phyloP scores from a whole-genome alignment of 1,140 invertebrate species.

The Arion vulgaris region DNA sequence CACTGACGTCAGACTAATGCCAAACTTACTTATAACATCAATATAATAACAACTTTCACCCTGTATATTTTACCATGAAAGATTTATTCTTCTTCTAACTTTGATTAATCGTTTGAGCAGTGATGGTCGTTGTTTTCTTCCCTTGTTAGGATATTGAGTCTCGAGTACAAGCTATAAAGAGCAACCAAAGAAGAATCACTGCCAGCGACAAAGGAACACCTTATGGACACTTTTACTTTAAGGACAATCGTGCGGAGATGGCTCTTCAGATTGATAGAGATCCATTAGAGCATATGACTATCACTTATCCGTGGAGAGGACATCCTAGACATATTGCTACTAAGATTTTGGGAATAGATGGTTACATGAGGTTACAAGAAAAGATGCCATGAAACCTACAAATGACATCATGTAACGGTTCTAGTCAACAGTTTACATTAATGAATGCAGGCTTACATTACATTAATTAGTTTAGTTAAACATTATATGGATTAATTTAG shows the following conservation, averaged over 20 bases:
- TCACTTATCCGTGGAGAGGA: slow-evolving; percentile 16
- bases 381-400: background rate
- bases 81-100: no score
- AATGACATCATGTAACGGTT: no score
- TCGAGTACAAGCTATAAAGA: background rate
- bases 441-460: no score
- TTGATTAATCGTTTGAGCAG: no score
- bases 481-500: no score
- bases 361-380: no score
- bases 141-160: background rate
- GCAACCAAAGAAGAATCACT: background rate
- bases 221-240: background rate
- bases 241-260: background rate
- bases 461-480: no score
- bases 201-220: background rate
- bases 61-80: no score
- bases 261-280: background rate
- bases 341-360: background rate
- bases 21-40: no score
- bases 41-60: no score
- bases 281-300: background rate
- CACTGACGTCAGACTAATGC: no score
- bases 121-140: background rate
- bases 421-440: no score
- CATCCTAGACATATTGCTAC: background rate